Percentiles rank a stretch among this genome's conserved stretches.
Evolutionary conservation across 2,888 invertebrate genomes (phyloP).

Genomic region (Cacoxenus indagator): DNA sequence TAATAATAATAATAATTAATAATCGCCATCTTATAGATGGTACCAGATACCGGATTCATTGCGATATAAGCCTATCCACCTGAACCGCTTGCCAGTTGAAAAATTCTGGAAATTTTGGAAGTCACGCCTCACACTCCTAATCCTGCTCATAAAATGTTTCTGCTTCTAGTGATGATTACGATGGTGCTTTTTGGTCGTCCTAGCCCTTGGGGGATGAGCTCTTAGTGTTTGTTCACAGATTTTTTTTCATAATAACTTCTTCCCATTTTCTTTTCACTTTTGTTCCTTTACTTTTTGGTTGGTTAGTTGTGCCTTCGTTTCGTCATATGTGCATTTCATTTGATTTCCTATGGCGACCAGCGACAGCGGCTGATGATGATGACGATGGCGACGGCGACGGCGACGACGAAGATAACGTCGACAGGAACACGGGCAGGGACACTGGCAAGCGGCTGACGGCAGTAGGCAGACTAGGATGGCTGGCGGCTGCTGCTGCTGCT

Average conservation of each 20-base stretch:
- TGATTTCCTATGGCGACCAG: slow-evolving; percentile 58
- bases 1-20: too few relatives aligned
- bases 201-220: neutral
- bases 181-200: neutral
- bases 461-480: too few relatives aligned
- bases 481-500: slow-evolving; percentile 28
- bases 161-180: slow-evolving; percentile 47
- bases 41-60: too few relatives aligned
- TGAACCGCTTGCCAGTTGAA: too few relatives aligned
- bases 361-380: slow-evolving; percentile 24
- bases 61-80: too few relatives aligned
- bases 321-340: slow-evolving; percentile 62
- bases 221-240: neutral
- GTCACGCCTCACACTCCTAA: too few relatives aligned
- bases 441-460: neutral
- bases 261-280: slow-evolving; percentile 26
- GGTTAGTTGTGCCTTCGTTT: slow-evolving; percentile 51
- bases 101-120: too few relatives aligned
- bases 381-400: neutral
- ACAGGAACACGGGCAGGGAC: slow-evolving; percentile 1
- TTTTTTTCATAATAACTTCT: slow-evolving; percentile 53
- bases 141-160: too few relatives aligned
- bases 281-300: slow-evolving; percentile 43
- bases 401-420: slow-evolving; percentile 8
- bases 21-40: too few relatives aligned